A percentile compares a stretch with the other conserved stretches of the same genome.
phyloP scores from a whole-genome alignment of 2,797 vertebrate genomes.

The Eulemur albifrons region DNA sequence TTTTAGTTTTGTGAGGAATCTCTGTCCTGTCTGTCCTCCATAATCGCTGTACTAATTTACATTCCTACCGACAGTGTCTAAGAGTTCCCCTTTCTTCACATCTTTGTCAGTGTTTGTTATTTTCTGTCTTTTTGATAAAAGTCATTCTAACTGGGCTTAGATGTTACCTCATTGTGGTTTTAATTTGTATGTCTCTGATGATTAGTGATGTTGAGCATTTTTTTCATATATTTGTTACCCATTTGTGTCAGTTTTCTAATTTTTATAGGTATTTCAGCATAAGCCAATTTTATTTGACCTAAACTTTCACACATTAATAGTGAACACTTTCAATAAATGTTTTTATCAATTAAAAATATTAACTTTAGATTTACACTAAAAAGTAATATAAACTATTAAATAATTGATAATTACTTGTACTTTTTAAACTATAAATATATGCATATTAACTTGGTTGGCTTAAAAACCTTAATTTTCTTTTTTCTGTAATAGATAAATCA shows the following conservation, averaged over 20 bases:
- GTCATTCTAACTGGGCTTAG: neutral
- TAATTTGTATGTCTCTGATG: neutral
- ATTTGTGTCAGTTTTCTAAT: neutral
- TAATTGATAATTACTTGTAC: neutral
- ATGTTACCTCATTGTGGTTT: neutral
- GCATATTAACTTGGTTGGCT: neutral
- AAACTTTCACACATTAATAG: neutral
- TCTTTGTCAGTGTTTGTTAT: neutral
- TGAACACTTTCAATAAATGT: neutral
- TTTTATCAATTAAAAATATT: constrained; percentile 7
- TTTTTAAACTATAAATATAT: neutral
- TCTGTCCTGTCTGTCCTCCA: neutral
- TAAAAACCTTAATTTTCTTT: constrained; percentile 31
- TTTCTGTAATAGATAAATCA: constrained; percentile 90
- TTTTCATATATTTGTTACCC: neutral
- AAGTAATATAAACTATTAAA: neutral
- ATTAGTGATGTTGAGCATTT: neutral
- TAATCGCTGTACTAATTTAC: neutral
- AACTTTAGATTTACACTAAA: neutral
- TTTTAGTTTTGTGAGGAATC: neutral
- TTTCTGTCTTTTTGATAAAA: neutral
- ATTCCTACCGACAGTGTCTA: neutral
- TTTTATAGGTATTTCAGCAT: neutral
- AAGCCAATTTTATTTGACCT: neutral
- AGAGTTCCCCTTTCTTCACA: neutral